Base-by-base conservation (phyloP, 2,888 invertebrate genomes). In the Nomada hirtipes region DNA sequence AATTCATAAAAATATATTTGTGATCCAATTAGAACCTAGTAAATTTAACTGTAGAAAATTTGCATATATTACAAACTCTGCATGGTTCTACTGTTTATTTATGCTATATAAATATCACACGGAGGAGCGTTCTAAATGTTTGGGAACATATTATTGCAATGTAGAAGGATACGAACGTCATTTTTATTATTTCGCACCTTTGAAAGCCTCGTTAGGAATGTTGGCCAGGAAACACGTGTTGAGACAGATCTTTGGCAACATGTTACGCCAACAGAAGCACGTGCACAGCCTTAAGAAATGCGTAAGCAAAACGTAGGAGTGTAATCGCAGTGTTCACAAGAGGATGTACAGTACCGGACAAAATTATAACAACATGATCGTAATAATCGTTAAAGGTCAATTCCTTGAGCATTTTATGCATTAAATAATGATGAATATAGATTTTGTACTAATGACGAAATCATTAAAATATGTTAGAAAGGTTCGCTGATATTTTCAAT, bases 211-310 rank as follows among this genome's bases (percentile, higher is more conserved):
- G n/a, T 61, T 44, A 57, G n/a, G 20, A 50, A 61, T 20, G 70
- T 44, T 47, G 11, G 20, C 52, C 36, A 36, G 69, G 47, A 61
- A 64, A 13, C 59, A 64, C 59, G 69, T 68, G 74, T 68, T 61
- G 68, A 52, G 68, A 61, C 60, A 59, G 55, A 64, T 69, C 68
- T 69, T 64, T 68, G 59, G 52, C 42, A 42, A 68, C 20, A 0
- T 26, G 20, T 69, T 79, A 59, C 74, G 47, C 63, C 79, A 74
- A 44, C 20, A 42, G 68, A 47, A 69, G 52, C 79, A 69, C 79
- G 68, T 74, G 57, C 57, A 75, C 44, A 26, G 63, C 15, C 42
- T 64, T 59, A 59, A 52, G 26, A 68, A 67, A 47, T 15, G 67
- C n/a, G 36, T 23, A 67, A 77, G 61, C 68, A 63, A 67, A 77